phyloP scores from a whole-genome alignment of 92 coral and sea anemone genomes.

The Isaurus tuberculatus region DNA sequence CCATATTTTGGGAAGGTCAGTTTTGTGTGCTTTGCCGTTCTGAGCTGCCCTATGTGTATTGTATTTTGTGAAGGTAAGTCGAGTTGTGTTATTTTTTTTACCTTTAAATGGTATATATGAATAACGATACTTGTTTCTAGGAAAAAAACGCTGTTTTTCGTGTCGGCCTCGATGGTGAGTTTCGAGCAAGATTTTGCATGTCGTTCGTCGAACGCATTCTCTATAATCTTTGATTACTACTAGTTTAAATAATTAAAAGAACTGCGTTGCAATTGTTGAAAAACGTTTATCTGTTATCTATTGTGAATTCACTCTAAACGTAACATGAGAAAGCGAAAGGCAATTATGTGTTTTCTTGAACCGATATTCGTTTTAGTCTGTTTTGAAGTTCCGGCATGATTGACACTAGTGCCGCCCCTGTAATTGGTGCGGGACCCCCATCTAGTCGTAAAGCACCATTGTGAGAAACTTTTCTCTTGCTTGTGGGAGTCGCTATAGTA shows the following conservation, averaged over 20 bases:
- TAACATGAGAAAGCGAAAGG: neutral
- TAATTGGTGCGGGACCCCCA: slow-evolving; percentile 30
- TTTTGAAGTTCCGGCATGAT: slow-evolving; percentile 41
- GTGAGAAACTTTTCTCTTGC: neutral
- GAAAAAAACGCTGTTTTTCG: no score
- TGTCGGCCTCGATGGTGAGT: no score
- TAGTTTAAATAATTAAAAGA: neutral
- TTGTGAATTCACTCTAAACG: neutral
- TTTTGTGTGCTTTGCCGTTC: no score
- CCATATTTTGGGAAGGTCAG: no score
- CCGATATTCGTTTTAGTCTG: slow-evolving; percentile 31
- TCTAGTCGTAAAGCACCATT: slow-evolving; percentile 12
- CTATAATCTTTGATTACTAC: no score
- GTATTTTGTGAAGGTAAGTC: no score
- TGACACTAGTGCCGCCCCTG: slow-evolving; percentile 27
- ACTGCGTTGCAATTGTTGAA: neutral
- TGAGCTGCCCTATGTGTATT: neutral
- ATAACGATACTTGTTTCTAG: no score
- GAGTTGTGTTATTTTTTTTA: no score
- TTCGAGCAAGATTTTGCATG: no score
- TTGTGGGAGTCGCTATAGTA: neutral
- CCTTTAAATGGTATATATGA: no score
- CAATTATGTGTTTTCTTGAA: slow-evolving; percentile 24
- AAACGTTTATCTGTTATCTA: neutral
- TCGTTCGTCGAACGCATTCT: no score